Conservation (phyloP, 2,113 vertebrate genomes). For the Centrocercus urophasianus region DNA sequence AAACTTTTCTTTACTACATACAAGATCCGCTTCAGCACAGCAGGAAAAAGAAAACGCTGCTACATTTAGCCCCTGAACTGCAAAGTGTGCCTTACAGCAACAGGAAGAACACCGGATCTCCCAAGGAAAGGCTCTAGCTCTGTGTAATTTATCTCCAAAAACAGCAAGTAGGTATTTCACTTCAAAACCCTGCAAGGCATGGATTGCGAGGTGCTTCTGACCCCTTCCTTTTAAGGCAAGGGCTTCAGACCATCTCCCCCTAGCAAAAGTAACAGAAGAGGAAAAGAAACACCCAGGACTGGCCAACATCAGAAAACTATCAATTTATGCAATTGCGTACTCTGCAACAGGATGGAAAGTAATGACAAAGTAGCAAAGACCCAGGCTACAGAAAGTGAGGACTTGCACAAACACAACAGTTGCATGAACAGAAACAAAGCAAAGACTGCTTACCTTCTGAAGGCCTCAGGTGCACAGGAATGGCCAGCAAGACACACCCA, state of each 20-base stretch:
- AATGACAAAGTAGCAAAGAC: no score
- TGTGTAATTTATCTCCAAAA: conserved; percentile 13
- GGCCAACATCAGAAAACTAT: not conserved
- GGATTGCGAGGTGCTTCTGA: not conserved
- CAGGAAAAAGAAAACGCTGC: not conserved
- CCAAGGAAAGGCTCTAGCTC: not conserved
- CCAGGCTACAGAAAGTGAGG: no score
- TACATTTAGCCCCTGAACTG: not conserved
- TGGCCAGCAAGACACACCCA: no score
- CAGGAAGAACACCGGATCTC: not conserved
- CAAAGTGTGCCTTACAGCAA: not conserved
- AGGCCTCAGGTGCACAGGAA: no score
- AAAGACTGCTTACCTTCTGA: no score
- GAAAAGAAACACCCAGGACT: not conserved
- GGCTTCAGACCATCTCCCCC: not conserved
- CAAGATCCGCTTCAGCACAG: not conserved
- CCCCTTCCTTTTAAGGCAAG: not conserved
- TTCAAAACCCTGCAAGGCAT: not conserved
- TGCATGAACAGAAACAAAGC: no score
- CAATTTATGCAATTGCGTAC: not conserved
- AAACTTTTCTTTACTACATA: not conserved
- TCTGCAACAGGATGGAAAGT: no score
- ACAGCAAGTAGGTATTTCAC: conserved; percentile 10
- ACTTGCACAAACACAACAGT: no score
- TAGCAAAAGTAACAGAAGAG: not conserved